These are phyloP conservation scores for Oscheius onirici DNA, from an alignment of 2,888 invertebrate genomes.

Conservation along the genomic window DNA sequence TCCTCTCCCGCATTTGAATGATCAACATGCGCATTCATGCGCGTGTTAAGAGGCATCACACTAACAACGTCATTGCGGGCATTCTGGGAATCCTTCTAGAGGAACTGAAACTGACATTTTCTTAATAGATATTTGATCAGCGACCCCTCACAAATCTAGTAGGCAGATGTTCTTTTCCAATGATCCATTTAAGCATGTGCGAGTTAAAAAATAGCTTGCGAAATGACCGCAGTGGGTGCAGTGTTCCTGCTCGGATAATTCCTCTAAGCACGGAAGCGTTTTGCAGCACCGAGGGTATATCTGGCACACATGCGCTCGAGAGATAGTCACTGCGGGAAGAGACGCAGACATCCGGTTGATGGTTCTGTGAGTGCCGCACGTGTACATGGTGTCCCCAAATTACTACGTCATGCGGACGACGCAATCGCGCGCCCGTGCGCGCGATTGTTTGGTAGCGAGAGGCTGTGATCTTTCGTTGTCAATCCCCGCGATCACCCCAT, in stretches of 20 bases:
- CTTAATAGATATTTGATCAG: background rate
- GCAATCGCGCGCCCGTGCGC: background rate
- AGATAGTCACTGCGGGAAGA: background rate
- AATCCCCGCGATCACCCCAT: conserved; percentile 23
- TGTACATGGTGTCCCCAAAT: conserved; percentile 22
- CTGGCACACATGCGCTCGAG: conserved; percentile 10
- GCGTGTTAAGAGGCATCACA: conserved; percentile 5
- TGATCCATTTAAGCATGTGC: too few relatives aligned
- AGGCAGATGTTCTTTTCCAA: conserved; percentile 2
- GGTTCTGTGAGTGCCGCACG: conserved; percentile 25
- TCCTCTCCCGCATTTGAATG: conserved; percentile 14
- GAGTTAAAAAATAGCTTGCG: too few relatives aligned
- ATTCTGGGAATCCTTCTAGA: background rate
- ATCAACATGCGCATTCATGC: conserved; percentile 21
- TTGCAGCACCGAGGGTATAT: conserved; percentile 5
- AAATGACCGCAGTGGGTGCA: too few relatives aligned
- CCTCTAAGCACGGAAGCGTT: background rate
- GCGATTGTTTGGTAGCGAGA: conserved; percentile 10
- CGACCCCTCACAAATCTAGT: background rate
- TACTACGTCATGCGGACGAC: conserved; percentile 17
- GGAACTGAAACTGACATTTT: conserved; percentile 12
- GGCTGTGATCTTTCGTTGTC: conserved; percentile 26
- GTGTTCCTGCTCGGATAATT: background rate
- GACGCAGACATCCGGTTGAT: conserved; percentile 29
- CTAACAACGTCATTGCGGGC: conserved; percentile 17